Evolutionary conservation across 2,797 vertebrate species (phyloP), one percentile per base, ranked within the genome.

Genomic region (Myotis pilosus): DNA sequence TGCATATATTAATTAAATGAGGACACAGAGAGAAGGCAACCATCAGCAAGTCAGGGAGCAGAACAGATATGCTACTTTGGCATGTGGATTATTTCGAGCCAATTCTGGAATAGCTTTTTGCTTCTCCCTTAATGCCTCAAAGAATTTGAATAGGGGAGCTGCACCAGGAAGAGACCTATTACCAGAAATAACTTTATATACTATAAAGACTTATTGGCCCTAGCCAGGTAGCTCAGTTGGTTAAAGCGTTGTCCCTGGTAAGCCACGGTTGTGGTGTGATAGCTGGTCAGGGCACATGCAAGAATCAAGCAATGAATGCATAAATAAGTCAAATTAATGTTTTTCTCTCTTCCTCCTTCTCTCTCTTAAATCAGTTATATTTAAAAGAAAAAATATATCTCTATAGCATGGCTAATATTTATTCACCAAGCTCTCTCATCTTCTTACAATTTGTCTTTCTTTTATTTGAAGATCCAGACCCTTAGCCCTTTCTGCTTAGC

Each of bases 211-310:
- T 47, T 64, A 64, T 17, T n/a, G 30, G 62, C 30, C 30, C 30
- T 64, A 16, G 62, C 30, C 30, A n/a, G 28, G 62, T 64, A n/a
- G 6, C 62, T 64, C 62, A 64, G 62, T 17, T 64, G 62, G 30
- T 64, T 64, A n/a, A n/a, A 64, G 30, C 12, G 1, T n/a, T 30
- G 7, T n/a, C 62, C 30, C 7, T 64, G 30, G 7, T 64, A 64
- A 16, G 15, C 15, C 62, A 17, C 0, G 0, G 62, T n/a, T 64
- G 15, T 0, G 3, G 30, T 64, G 17, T n/a, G 15, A n/a, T n/a
- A 30, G 13, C 30, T 16, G 62, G 62, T 64, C 62, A 64, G 30
- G 62, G 15, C 30, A 64, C 15, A 64, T 64, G 30, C 6, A 64
- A 57, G 3, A 57, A 11, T 57, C 55, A 57, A 64, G 3, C 30